Evolutionary conservation across 2,888 invertebrate species (phyloP), one percentile per base, ranked within the genome.

Genomic region (Diaphora mendica): DNA sequence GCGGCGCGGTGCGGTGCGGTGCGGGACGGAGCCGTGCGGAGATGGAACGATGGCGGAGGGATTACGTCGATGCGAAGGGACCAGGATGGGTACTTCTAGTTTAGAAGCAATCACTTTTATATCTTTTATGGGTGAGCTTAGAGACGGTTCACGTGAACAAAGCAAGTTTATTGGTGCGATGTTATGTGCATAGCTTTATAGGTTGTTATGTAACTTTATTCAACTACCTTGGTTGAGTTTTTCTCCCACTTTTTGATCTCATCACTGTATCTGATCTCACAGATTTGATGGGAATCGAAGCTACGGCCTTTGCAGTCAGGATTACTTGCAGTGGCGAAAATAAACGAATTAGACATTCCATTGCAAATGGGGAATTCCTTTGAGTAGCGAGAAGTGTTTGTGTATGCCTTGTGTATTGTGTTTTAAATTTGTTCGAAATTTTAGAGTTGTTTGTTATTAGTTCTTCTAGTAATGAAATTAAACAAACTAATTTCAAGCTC

Each of bases 41-140:
- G 59, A 9, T 39, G 33, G 48, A 68, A 48, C 68, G 39, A 39
- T n/a, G 39, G 23, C 64, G n/a, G 30, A 67, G 26, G 55, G 65
- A 71, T 65, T 55, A 65, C 65, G 51, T 35, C 39, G 66, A 65
- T 39, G 65, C 48, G 33, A 71, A 64, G 62, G 26, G 69, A 69
- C 62, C 23, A 23, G 62, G 64, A 62, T 44, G 42, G 44, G 62
- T 23, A 70, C 62, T 64, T 62, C 30, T 62, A 64, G 67, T 66
- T 73, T 33, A 13, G 15, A 68, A 67, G 62, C 64, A 74, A 74
- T 77, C 62, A 39, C 62, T 23, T 69, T n/a, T 64, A 68, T 69
- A 35, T 51, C 33, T 39, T 70, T 59, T 74, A 64, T 64, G 42
- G 59, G n/a, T 13, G 20, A 39, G 64, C 55, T 64, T 30, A 64